Conservation (phyloP, 2,113 vertebrate species). For the Cyanoderma ruficeps region DNA sequence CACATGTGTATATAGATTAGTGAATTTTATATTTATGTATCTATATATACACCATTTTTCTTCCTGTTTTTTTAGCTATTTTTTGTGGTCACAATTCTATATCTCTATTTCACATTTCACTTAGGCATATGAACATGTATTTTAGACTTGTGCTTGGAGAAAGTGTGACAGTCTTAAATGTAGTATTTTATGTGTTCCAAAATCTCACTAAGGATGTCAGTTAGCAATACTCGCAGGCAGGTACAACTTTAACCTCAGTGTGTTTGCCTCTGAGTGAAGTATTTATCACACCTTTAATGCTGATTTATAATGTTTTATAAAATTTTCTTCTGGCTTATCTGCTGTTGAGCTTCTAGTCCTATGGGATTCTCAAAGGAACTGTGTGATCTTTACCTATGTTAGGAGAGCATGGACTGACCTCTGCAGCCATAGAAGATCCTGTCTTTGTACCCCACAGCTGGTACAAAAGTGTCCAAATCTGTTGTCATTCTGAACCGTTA, state of each 20-base stretch:
- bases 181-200: neutral
- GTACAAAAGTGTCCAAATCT: neutral
- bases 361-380: neutral
- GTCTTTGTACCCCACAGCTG: neutral
- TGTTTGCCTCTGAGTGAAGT: neutral
- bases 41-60: neutral
- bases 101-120: neutral
- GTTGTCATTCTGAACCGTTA: neutral
- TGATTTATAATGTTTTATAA: neutral
- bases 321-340: neutral
- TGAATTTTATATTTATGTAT: neutral
- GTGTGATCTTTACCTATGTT: neutral
- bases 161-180: neutral
- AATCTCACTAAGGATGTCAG: neutral
- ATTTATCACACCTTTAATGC: neutral
- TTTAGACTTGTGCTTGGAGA: neutral
- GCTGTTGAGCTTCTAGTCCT: neutral
- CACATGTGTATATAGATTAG: neutral
- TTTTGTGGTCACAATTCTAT: neutral
- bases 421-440: neutral
- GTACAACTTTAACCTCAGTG: neutral
- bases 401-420: neutral
- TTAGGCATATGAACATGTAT: neutral
- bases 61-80: neutral
- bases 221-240: neutral